phyloP scores from a whole-genome alignment of 2,888 invertebrate species.

The Pilophorus perplexus region DNA sequence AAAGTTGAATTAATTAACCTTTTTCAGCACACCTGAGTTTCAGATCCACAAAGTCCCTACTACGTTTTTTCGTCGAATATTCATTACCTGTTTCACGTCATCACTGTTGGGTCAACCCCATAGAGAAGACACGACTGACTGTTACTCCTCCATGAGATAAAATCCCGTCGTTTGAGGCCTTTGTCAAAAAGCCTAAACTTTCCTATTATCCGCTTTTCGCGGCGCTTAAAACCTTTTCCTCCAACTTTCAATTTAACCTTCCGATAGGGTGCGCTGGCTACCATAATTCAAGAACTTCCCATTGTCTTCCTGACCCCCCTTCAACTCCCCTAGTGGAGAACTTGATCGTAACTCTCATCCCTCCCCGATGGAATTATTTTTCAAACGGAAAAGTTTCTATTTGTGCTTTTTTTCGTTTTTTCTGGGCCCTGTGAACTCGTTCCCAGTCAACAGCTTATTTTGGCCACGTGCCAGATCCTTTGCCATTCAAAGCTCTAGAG shows the following conservation, averaged over 20 bases:
- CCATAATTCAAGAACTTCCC: conserved; percentile 23
- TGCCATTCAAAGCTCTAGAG: no score
- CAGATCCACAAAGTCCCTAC: no score
- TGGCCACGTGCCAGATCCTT: not conserved
- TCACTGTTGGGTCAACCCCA: no score
- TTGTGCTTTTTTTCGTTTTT: not conserved
- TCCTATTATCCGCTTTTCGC: conserved; percentile 5
- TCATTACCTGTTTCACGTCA: no score
- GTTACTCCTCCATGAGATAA: no score
- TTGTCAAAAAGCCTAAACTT: conserved; percentile 10
- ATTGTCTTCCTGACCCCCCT: conserved; percentile 20
- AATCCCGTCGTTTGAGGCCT: not conserved
- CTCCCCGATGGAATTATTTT: not conserved
- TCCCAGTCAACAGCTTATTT: not conserved
- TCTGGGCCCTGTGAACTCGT: not conserved
- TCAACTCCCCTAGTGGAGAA: not conserved
- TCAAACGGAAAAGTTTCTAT: not conserved
- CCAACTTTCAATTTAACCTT: conserved; percentile 25
- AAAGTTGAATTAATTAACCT: no score
- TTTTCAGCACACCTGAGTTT: no score
- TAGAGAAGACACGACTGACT: no score
- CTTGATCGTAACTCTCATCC: conserved; percentile 14
- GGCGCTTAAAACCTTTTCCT: not conserved
- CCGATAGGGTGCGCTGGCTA: not conserved
- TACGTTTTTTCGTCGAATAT: no score